Evolutionary conservation across 2,113 vertebrate species (phyloP).

Genomic region (Microtus ochrogaster): DNA sequence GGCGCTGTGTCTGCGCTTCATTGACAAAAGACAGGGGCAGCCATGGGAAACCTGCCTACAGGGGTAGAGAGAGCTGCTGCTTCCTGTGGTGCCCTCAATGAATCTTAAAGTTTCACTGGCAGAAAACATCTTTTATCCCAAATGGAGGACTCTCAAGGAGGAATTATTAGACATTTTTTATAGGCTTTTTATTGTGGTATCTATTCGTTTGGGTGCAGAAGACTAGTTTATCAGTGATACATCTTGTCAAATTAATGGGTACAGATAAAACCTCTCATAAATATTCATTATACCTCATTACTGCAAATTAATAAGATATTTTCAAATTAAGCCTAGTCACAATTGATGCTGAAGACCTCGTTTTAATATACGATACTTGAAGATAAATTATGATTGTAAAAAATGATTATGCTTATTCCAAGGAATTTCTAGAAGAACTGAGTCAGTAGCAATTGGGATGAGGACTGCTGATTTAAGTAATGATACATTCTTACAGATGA

Average conservation of each 20-base stretch:
- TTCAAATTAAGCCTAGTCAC: constrained; percentile 80
- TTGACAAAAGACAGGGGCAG: background rate
- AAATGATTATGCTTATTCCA: constrained; percentile 57
- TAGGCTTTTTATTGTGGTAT: constrained; percentile 64
- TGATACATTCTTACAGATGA: background rate
- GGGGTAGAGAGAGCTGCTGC: background rate
- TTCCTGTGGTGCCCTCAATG: constrained; percentile 37
- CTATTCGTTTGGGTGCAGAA: constrained; percentile 70
- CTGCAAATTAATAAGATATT: constrained; percentile 83
- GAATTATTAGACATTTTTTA: constrained; percentile 48
- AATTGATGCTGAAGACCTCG: constrained; percentile 73
- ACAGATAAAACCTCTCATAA: constrained; percentile 85
- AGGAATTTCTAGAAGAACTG: constrained; percentile 3
- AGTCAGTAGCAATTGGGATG: background rate
- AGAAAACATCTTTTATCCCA: constrained; percentile 63
- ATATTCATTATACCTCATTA: constrained; percentile 88
- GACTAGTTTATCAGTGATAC: constrained; percentile 68
- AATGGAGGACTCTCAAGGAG: constrained; percentile 38
- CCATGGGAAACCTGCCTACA: background rate
- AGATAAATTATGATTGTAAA: constrained; percentile 73
- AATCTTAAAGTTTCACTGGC: constrained; percentile 45
- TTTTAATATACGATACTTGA: constrained; percentile 67
- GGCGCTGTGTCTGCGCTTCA: background rate
- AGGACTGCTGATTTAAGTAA: background rate
- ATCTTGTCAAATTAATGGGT: constrained; percentile 82